Percentiles rank a stretch among this genome's conserved stretches.
Conservation (phyloP, 2,797 vertebrate species). For the Sebastes vulpes region DNA sequence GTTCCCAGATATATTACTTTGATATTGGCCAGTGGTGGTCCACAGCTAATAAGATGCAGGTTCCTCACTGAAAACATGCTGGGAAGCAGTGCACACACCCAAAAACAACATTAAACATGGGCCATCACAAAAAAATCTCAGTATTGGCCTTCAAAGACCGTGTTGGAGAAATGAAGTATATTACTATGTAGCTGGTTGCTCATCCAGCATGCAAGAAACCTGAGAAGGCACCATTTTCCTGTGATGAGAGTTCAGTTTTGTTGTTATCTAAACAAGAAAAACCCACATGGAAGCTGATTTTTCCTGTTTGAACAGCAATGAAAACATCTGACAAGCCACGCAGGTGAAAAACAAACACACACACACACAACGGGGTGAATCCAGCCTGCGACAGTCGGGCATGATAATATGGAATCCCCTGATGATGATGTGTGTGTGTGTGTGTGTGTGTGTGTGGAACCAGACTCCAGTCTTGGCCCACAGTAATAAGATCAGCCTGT, state of each 20-base stretch:
- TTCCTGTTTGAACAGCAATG: constrained; percentile 30
- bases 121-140: background rate
- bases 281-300: constrained; percentile 33
- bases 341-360: constrained; percentile 19
- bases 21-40: background rate
- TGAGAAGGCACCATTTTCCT: constrained; percentile 11
- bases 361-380: constrained; percentile 16
- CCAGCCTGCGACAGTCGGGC: constrained; percentile 34
- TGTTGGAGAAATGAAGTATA: background rate
- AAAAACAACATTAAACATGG: constrained; percentile 6
- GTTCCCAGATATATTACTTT: background rate
- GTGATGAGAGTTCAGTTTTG: background rate
- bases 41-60: background rate
- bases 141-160: background rate
- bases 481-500: constrained; percentile 78
- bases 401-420: constrained; percentile 59
- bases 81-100: background rate
- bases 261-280: constrained; percentile 37
- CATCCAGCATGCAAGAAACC: constrained; percentile 8
- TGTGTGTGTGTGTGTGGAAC: constrained; percentile 38
- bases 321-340: constrained; percentile 37
- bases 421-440: constrained; percentile 34
- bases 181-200: background rate
- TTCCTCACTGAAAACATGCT: background rate
- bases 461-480: constrained; percentile 70